Base-by-base conservation (phyloP, 2,113 vertebrate species). In the Dicaeum eximium region DNA sequence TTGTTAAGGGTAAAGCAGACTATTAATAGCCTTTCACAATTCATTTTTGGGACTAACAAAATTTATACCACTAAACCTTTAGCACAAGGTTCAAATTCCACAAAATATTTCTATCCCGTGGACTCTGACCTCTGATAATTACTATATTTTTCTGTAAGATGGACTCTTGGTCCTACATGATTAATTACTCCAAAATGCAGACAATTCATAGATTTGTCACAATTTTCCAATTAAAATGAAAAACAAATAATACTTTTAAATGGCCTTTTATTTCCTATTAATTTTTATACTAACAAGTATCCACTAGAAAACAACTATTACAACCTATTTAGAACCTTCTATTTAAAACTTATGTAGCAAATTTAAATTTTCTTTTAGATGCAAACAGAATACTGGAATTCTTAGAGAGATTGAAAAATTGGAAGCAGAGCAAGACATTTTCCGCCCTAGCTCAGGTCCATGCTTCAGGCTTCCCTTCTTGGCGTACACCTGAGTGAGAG, bases 401-500 rank as follows among this genome's bases (percentile, higher is more conserved):
- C 50, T 57, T 57, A 37, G 47, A 64, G 25, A 54, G 20, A 23
- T 38, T 40, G 25, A 62, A 37, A 27, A 47, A 42, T 10, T 30
- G 17, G 47, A 82, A 57, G 25, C 8, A 40, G 25, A 42, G 25
- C n/a, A 40, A 28, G 35, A 10, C 5, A 0, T 69, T 23, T 85
- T 38, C 56, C 47, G 54, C 40, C 35, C 69, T 37, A 9, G 9
- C 15, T 54, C 50, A 77, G 54, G 18, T 9, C 24, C 15, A 10
- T 0, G 10, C 25, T 51, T 35, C 13, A 30, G 35, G 53, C 37
- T 23, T 1, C 4, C 15, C 31, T 6, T 44, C 48, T 14, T 1
- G 40, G 44, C 4, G 35, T 48, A 19, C 5, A 1, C 4, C 1
- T 2, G 37, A 56, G 17, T 3, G 13, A 30, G 13, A 19, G 57